Conservation (phyloP, 2,888 invertebrate genomes). For the Ochropleura leucogaster region DNA sequence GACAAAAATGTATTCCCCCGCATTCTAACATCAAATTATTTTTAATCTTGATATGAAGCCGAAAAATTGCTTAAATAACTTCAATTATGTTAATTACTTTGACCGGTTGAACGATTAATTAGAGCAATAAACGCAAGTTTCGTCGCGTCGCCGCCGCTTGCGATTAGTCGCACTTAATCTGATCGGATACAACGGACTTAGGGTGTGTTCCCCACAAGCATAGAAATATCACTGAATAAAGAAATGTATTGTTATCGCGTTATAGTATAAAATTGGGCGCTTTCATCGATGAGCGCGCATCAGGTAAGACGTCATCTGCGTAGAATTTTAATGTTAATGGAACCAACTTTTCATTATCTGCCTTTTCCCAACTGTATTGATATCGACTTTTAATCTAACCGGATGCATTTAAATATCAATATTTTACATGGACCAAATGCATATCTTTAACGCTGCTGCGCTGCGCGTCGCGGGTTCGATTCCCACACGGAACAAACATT, state of each 20-base stretch:
- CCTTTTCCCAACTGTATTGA: no score
- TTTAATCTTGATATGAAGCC: conserved; percentile 62
- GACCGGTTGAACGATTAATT: conserved; percentile 56
- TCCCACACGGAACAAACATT: no score
- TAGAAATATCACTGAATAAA: not conserved
- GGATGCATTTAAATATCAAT: no score
- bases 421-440: no score
- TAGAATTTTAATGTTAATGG: not conserved
- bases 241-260: not conserved
- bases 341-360: no score
- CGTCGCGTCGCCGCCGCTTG: conserved; percentile 59
- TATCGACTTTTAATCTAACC: no score
- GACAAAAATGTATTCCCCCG: conserved; percentile 57
- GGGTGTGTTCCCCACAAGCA: not conserved
- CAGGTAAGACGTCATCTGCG: not conserved
- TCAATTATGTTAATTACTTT: conserved; percentile 64
- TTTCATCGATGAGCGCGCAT: not conserved
- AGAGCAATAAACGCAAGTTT: conserved; percentile 64
- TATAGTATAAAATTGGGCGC: not conserved
- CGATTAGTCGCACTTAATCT: conserved; percentile 76
- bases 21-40: conserved; percentile 58
- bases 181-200: conserved; percentile 51
- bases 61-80: conserved; percentile 60
- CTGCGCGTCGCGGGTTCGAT: no score
- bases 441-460: no score